Evolutionary conservation across 2,888 invertebrate genomes (phyloP).

Genomic region (Mesorhabditis sp.): DNA sequence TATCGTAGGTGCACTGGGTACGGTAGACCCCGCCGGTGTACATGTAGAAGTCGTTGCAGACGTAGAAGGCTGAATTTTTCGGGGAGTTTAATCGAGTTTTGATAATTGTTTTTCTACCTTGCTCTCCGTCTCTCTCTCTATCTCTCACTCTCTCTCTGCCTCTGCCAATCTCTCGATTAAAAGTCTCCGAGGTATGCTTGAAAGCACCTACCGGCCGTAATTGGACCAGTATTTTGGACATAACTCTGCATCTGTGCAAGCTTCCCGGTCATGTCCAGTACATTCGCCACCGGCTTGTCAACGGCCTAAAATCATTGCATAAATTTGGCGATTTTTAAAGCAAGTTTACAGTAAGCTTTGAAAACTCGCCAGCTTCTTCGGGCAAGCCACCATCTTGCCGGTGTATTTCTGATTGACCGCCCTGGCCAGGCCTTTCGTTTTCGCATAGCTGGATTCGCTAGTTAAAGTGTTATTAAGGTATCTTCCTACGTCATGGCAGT

Average conservation of each 20-base stretch:
- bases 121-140: background rate
- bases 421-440: background rate
- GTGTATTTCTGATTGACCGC: constrained; percentile 1
- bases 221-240: background rate
- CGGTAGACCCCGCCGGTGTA: background rate
- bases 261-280: background rate
- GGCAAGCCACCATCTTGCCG: background rate
- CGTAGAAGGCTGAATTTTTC: constrained; percentile 3
- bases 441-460: background rate
- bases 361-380: background rate
- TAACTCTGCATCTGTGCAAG: background rate
- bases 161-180: background rate
- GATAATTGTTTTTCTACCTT: background rate
- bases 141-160: background rate
- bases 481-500: background rate
- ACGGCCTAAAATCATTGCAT: background rate
- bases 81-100: background rate
- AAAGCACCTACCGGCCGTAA: constrained; percentile 2
- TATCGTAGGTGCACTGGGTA: background rate
- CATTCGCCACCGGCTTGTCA: background rate
- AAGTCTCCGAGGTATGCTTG: background rate
- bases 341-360: no score
- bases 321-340: no score
- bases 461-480: background rate
- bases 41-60: background rate